A percentile compares a stretch with the other conserved stretches of the same genome.
These are phyloP conservation scores for Fragum whitleyi DNA, from an alignment of 2,888 invertebrate genomes.

Conservation along the genomic window DNA sequence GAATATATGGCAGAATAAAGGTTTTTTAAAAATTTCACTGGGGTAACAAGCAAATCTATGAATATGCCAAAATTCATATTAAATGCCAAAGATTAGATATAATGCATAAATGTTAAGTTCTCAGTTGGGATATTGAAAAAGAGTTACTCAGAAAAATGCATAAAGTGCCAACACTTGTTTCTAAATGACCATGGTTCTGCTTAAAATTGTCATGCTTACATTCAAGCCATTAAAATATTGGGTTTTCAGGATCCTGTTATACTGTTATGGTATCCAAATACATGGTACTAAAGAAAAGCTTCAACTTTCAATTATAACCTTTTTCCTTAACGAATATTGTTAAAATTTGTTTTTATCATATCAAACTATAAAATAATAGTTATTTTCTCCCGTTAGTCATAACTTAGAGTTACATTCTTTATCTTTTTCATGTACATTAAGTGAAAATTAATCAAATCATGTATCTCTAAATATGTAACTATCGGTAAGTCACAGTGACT, in stretches of 20 bases:
- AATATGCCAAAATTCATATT: conserved; percentile 31
- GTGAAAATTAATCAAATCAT: no score
- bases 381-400: no score
- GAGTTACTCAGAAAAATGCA: conserved; percentile 30
- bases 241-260: background rate
- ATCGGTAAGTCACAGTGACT: no score
- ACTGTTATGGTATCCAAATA: background rate
- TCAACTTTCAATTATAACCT: no score
- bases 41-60: conserved; percentile 37
- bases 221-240: conserved; percentile 1
- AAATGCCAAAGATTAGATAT: conserved; percentile 35
- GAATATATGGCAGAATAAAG: conserved; percentile 24
- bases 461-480: no score
- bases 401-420: no score
- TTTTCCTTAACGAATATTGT: no score
- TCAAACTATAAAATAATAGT: no score
- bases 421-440: no score
- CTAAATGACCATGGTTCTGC: conserved; percentile 7
- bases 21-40: conserved; percentile 22
- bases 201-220: conserved; percentile 1
- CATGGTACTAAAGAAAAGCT: no score
- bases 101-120: conserved; percentile 42
- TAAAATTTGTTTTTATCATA: no score
- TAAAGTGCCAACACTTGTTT: conserved; percentile 17
- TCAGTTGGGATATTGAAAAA: conserved; percentile 35